Conservation (phyloP, 2,113 vertebrate species). For the Pongo pygmaeus region DNA sequence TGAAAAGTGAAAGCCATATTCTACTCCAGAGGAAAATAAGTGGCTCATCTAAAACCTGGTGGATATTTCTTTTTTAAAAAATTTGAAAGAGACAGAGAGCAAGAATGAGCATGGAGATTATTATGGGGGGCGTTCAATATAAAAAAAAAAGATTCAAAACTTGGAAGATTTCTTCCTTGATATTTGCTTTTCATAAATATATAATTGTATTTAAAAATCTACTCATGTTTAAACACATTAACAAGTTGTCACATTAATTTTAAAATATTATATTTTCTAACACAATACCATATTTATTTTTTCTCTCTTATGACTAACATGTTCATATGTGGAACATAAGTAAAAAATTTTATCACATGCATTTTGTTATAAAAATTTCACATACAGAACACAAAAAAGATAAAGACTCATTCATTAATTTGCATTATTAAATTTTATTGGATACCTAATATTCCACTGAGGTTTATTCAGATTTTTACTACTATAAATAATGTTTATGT, state of each 20-base stretch:
- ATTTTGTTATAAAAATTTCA: background rate
- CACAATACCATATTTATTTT: slow-evolving; percentile 4
- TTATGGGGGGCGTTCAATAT: background rate
- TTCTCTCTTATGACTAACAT: slow-evolving; percentile 8
- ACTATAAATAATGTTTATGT: background rate
- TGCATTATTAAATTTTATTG: slow-evolving; percentile 21
- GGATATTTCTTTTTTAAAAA: slow-evolving; percentile 25
- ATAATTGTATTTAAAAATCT: slow-evolving; percentile 8
- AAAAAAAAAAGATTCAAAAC: slow-evolving; percentile 23
- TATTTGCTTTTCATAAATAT: slow-evolving; percentile 18
- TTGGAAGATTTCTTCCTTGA: background rate
- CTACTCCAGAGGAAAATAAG: slow-evolving; percentile 29
- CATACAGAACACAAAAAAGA: background rate
- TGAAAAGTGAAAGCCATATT: slow-evolving; percentile 30
- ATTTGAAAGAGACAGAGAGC: background rate
- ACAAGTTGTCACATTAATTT: slow-evolving; percentile 2
- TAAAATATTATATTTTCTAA: slow-evolving; percentile 24
- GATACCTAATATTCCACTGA: background rate
- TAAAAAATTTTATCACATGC: background rate
- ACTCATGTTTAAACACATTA: background rate
- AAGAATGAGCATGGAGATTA: background rate
- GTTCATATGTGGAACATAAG: background rate
- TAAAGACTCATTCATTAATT: background rate
- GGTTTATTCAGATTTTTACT: slow-evolving; percentile 16
- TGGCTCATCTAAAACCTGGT: background rate